Percentiles rank a stretch among this genome's conserved stretches.
Evolutionary conservation across 2,797 vertebrate genomes (phyloP).

Genomic region (Salarias fasciatus): DNA sequence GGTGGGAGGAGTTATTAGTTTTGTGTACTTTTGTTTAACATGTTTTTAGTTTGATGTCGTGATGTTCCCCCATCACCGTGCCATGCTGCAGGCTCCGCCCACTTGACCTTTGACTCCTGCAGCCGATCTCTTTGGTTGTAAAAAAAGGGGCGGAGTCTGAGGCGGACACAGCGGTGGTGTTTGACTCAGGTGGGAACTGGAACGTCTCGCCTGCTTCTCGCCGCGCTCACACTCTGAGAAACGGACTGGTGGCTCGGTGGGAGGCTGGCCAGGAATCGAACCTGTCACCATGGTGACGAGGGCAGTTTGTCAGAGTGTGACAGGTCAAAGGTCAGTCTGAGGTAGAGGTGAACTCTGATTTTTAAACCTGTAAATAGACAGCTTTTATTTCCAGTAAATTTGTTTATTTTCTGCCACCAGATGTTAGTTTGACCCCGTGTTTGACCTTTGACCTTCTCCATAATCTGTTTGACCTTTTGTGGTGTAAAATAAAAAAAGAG

Average conservation of each 20-base stretch:
- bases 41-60: slow-evolving; percentile 38
- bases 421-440: slow-evolving; percentile 26
- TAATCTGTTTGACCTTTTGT: slow-evolving; percentile 49
- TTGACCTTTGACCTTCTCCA: slow-evolving; percentile 49
- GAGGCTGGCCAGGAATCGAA: neutral
- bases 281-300: no score
- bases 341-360: slow-evolving; percentile 18
- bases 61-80: neutral
- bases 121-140: neutral
- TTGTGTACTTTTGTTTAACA: slow-evolving; percentile 23
- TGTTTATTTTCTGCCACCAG: slow-evolving; percentile 26
- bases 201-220: neutral
- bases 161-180: slow-evolving; percentile 1
- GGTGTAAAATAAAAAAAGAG: slow-evolving; percentile 35
- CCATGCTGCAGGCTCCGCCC: slow-evolving; percentile 26
- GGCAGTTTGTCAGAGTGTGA: slow-evolving; percentile 29
- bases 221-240: no score
- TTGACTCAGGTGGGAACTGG: slow-evolving; percentile 24
- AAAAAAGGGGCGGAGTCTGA: slow-evolving; percentile 27
- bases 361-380: slow-evolving; percentile 67
- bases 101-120: neutral
- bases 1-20: slow-evolving; percentile 30
- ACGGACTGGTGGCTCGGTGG: neutral
- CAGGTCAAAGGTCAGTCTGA: slow-evolving; percentile 31
- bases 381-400: slow-evolving; percentile 37